Conservation (phyloP, 2,888 invertebrate species). For the Sabatieria punctata region DNA sequence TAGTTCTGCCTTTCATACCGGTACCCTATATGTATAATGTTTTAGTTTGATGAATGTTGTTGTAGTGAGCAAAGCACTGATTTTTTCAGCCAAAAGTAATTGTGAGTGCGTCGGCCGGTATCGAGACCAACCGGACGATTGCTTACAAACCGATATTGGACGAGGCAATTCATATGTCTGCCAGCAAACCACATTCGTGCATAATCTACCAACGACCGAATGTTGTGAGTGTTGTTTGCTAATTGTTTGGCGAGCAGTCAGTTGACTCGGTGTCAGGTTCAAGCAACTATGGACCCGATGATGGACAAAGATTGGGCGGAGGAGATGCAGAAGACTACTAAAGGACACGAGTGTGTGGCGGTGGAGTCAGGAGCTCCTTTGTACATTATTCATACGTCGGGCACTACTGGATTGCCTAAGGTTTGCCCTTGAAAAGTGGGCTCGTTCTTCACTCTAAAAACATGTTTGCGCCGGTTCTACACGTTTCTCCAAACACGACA, state of each 20-base stretch:
- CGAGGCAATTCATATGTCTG: constrained; percentile 53
- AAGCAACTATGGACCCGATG: constrained; percentile 32
- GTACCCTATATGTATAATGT: too few species aligned
- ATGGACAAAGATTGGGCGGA: constrained; percentile 59
- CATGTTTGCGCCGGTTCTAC: too few species aligned
- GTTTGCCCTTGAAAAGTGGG: too few species aligned
- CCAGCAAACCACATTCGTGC: constrained; percentile 56
- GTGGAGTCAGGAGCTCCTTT: constrained; percentile 73
- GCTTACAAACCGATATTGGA: constrained; percentile 62
- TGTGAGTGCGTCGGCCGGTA: constrained; percentile 71
- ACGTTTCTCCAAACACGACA: too few species aligned
- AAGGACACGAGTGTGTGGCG: constrained; percentile 58
- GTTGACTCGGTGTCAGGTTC: constrained; percentile 21
- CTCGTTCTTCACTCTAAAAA: too few species aligned
- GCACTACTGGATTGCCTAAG: constrained; percentile 21
- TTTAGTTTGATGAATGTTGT: too few species aligned
- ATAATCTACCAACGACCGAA: constrained; percentile 62
- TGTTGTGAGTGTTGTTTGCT: constrained; percentile 35
- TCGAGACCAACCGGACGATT: constrained; percentile 68
- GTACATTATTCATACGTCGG: constrained; percentile 76
- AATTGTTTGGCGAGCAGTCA: too few species aligned
- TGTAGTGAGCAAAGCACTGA: too few species aligned
- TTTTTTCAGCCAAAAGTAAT: constrained; percentile 55
- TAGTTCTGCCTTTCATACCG: too few species aligned
- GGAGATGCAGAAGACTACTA: constrained; percentile 45